Conservation (phyloP, 1,140 invertebrate species). For the Magallana angulata region DNA sequence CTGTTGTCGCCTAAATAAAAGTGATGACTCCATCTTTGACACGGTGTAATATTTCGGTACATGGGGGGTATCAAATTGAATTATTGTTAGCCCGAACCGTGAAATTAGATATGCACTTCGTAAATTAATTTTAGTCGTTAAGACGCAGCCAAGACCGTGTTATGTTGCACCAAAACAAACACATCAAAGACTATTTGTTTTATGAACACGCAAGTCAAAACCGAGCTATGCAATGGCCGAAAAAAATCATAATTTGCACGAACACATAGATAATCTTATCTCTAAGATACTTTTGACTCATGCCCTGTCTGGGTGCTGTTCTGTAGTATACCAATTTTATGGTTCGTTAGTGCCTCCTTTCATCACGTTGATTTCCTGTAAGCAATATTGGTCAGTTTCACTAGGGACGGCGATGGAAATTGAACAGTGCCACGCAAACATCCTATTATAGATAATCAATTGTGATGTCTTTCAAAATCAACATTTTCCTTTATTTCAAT, state of each 20-base stretch:
- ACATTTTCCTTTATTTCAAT: neutral
- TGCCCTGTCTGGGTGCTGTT: neutral
- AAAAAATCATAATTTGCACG: neutral
- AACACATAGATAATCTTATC: neutral
- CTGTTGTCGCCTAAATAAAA: neutral
- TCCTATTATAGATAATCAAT: slow-evolving; percentile 32
- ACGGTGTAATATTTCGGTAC: slow-evolving; percentile 11
- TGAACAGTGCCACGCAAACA: neutral
- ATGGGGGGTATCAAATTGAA: neutral
- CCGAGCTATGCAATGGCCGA: neutral
- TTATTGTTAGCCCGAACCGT: neutral
- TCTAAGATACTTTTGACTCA: neutral
- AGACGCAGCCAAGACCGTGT: neutral
- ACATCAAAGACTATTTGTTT: neutral
- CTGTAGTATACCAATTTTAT: neutral
- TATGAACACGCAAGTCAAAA: neutral
- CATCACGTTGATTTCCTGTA: neutral
- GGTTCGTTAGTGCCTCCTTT: neutral
- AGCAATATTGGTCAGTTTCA: slow-evolving; percentile 27
- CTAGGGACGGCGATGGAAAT: neutral
- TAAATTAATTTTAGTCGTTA: neutral
- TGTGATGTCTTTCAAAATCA: neutral
- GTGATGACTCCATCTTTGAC: slow-evolving; percentile 18
- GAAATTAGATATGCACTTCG: slow-evolving; percentile 23
- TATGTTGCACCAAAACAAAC: neutral